A percentile compares a stretch with the other conserved stretches of the same genome.
phyloP scores from a whole-genome alignment of 1,140 invertebrate genomes.

The Venturia canescens region DNA sequence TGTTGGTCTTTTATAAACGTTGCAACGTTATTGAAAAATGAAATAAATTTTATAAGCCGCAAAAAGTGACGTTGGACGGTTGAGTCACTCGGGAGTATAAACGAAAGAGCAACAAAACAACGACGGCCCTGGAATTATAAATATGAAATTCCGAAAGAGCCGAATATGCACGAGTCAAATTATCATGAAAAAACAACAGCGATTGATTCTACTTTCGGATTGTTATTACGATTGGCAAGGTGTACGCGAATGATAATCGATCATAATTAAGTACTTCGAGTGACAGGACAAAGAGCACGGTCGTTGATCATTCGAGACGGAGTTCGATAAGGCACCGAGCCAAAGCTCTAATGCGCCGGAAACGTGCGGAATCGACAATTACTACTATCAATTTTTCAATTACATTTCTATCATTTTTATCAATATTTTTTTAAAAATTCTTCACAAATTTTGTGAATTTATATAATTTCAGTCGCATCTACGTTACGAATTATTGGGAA shows the following conservation, averaged over 20 bases:
- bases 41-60: slow-evolving; percentile 34
- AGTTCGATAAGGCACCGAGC: slow-evolving; percentile 15
- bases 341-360: slow-evolving; percentile 27
- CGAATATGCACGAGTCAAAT: background rate
- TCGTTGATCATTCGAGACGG: background rate
- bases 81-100: background rate
- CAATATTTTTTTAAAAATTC: no score
- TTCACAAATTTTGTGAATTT: no score
- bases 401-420: no score
- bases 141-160: background rate
- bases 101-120: background rate
- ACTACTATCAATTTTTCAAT: background rate
- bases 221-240: background rate
- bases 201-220: background rate
- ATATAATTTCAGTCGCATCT: no score
- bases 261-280: slow-evolving; percentile 18
- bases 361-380: background rate
- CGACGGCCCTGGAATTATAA: background rate
- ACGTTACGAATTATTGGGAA: no score
- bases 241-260: background rate
- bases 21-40: slow-evolving; percentile 35
- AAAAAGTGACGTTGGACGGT: background rate
- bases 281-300: slow-evolving; percentile 7
- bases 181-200: background rate
- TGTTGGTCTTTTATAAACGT: slow-evolving; percentile 11